Conservation (phyloP, 1,140 invertebrate species). For the Rhopalosiphum maidis region DNA sequence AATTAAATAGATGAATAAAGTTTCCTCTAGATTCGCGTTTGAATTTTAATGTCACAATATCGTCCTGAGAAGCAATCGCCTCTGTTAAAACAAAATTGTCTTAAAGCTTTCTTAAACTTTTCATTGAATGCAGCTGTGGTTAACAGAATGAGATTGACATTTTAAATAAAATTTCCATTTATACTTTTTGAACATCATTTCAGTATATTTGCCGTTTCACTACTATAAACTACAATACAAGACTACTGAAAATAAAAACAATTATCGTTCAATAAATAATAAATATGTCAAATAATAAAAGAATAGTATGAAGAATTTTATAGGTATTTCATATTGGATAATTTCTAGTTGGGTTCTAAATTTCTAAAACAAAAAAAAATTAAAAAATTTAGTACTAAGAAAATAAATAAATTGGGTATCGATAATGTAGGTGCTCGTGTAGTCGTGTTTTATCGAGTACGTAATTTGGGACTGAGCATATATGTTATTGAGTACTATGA, state of each 20-base stretch:
- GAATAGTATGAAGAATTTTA: no score
- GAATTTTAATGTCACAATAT: not conserved
- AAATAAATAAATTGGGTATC: no score
- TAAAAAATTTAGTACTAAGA: no score
- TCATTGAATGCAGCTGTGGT: not conserved
- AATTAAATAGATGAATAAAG: not conserved
- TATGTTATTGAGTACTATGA: no score
- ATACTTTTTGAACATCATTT: not conserved
- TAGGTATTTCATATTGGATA: no score
- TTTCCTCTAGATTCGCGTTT: not conserved
- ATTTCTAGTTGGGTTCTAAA: no score
- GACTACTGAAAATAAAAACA: not conserved
- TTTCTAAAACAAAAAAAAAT: no score
- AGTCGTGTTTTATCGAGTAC: no score
- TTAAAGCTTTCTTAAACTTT: slow-evolving; percentile 11
- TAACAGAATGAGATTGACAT: not conserved
- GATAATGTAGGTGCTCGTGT: no score
- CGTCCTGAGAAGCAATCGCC: not conserved
- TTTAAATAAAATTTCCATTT: slow-evolving; percentile 2
- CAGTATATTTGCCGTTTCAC: not conserved
- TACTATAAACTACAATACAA: not conserved
- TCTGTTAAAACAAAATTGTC: slow-evolving; percentile 18
- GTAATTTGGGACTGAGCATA: no score
- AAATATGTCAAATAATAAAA: no score
- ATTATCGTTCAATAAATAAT: not conserved